Conservation (phyloP, 2,113 vertebrate genomes). For the Hystrix cristata region DNA sequence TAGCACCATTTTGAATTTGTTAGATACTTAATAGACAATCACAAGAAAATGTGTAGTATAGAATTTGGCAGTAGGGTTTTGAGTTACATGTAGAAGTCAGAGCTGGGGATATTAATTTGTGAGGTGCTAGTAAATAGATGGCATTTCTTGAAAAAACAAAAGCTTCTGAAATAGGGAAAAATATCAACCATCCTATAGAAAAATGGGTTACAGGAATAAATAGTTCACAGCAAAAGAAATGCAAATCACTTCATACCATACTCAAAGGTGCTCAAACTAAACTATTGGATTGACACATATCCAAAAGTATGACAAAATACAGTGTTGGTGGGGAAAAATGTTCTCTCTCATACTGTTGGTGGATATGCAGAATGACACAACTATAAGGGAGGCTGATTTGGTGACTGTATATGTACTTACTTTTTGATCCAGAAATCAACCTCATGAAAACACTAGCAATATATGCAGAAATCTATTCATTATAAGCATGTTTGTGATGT, state of each 20-base stretch:
- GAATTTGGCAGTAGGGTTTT: background rate
- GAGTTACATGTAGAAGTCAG: background rate
- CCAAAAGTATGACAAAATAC: background rate
- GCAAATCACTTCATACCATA: background rate
- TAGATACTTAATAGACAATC: background rate
- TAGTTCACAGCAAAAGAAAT: background rate
- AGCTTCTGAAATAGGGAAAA: background rate
- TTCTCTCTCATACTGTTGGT: background rate
- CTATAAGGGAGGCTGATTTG: background rate
- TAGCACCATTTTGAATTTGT: background rate
- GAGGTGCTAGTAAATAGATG: background rate
- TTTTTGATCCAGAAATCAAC: background rate
- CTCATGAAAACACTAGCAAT: background rate
- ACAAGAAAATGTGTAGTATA: background rate
- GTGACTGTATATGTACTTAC: background rate
- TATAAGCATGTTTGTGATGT: background rate
- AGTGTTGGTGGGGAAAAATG: background rate
- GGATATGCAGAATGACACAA: background rate
- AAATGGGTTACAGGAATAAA: background rate
- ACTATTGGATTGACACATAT: background rate
- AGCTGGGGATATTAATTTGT: background rate
- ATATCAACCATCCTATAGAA: background rate
- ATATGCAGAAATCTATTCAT: background rate
- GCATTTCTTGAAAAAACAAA: slow-evolving; percentile 16
- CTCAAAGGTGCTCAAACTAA: background rate